phyloP scores from a whole-genome alignment of 1,140 invertebrate genomes.

The Bathynomus jamesi region DNA sequence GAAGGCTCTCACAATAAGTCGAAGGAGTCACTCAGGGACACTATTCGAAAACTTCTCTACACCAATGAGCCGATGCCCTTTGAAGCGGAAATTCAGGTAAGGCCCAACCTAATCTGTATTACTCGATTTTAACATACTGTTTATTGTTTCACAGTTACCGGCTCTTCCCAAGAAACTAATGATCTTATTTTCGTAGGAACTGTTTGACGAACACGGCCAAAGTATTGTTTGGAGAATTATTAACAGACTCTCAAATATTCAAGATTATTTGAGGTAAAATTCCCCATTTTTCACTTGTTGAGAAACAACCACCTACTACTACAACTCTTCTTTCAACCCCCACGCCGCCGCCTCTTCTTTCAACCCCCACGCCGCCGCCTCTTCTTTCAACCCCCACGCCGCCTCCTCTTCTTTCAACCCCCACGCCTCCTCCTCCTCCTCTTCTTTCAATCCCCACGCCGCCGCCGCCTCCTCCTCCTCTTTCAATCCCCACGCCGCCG shows the following conservation, averaged over 20 bases:
- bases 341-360: no score
- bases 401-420: no score
- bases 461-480: not conserved
- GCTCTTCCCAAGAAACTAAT: not conserved
- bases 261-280: slow-evolving; percentile 57
- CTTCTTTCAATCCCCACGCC: no score
- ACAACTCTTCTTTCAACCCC: no score
- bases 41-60: slow-evolving; percentile 61
- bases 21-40: slow-evolving; percentile 59
- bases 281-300: no score
- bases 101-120: not conserved
- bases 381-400: no score
- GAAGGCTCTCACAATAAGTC: slow-evolving; percentile 56
- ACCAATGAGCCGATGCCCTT: slow-evolving; percentile 53
- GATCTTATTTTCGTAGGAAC: slow-evolving; percentile 47
- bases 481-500: no score
- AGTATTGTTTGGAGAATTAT: slow-evolving; percentile 64
- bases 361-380: no score
- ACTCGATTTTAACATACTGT: no score
- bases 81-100: slow-evolving; percentile 45
- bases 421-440: no score
- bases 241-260: slow-evolving; percentile 57
- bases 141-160: not conserved
- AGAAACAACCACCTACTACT: no score
- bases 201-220: slow-evolving; percentile 64